Evolutionary conservation across 2,888 invertebrate species (phyloP).

Genomic region (Micropterix aruncella): DNA sequence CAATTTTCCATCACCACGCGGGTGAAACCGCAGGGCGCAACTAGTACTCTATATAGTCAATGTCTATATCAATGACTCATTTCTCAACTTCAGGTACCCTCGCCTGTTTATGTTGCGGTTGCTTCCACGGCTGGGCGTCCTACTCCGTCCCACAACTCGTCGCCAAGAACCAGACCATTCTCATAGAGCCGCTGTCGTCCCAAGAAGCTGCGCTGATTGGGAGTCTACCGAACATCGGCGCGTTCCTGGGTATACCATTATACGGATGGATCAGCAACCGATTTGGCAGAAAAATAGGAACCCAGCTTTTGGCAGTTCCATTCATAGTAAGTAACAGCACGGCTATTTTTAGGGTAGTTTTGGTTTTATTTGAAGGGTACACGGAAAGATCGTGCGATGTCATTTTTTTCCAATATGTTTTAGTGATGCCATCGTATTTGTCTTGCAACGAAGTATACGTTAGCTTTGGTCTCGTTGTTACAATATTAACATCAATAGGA

Average conservation of each 20-base stretch:
- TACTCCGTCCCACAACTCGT: conserved; percentile 33
- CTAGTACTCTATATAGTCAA: too few species aligned
- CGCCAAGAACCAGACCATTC: conserved; percentile 24
- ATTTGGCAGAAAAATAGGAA: conserved; percentile 38
- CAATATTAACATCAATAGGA: too few species aligned
- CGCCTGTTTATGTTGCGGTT: not conserved
- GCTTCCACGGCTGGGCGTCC: conserved; percentile 39
- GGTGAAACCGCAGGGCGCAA: too few species aligned
- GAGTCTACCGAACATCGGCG: conserved; percentile 39
- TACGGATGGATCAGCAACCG: conserved; percentile 31
- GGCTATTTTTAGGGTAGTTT: not conserved
- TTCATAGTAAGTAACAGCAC: conserved; percentile 21
- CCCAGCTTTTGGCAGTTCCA: conserved; percentile 36
- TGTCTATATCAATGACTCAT: too few species aligned
- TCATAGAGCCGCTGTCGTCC: conserved; percentile 28
- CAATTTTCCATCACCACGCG: too few species aligned
- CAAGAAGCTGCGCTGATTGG: conserved; percentile 38
- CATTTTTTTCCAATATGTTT: too few species aligned
- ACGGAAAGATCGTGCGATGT: too few species aligned
- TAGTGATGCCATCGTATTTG: too few species aligned
- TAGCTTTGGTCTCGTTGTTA: too few species aligned
- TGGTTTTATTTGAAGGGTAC: too few species aligned
- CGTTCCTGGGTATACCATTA: conserved; percentile 30
- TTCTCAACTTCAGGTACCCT: not conserved
- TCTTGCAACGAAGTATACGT: too few species aligned